Percentiles rank a stretch among this genome's conserved stretches.
Conservation (phyloP, 92 coral and sea anemone species). For the Micromussa lordhowensis region DNA sequence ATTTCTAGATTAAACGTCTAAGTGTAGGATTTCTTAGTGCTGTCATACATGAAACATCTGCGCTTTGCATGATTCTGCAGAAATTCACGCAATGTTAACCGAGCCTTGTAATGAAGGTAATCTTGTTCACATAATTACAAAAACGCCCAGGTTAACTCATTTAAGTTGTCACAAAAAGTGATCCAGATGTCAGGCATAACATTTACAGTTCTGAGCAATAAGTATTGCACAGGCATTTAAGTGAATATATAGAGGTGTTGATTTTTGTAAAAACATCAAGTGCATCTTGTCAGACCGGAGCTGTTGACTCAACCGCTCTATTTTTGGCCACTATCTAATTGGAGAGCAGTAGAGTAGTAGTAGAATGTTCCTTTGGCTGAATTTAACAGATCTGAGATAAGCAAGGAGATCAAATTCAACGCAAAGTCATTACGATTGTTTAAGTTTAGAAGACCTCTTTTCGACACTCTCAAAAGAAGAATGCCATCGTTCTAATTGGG, state of each 20-base stretch:
- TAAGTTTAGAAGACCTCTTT: background rate
- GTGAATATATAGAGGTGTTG: background rate
- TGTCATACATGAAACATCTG: conserved; percentile 14
- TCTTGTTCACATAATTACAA: background rate
- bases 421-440: background rate
- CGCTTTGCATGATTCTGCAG: background rate
- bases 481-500: background rate
- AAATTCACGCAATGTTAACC: background rate
- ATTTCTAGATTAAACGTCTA: background rate
- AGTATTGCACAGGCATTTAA: background rate
- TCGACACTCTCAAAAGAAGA: background rate
- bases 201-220: too few relatives aligned
- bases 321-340: background rate
- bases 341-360: background rate
- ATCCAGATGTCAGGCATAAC: background rate
- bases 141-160: background rate
- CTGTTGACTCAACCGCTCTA: background rate
- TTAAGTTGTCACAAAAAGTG: background rate
- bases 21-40: background rate
- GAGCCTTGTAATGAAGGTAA: background rate
- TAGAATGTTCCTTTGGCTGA: conserved; percentile 7
- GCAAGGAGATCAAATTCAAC: background rate
- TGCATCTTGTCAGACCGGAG: background rate
- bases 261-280: background rate
- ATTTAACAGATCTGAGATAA: background rate